Conservation (phyloP, 2,888 invertebrate genomes). For the Perithous albicinctus region DNA sequence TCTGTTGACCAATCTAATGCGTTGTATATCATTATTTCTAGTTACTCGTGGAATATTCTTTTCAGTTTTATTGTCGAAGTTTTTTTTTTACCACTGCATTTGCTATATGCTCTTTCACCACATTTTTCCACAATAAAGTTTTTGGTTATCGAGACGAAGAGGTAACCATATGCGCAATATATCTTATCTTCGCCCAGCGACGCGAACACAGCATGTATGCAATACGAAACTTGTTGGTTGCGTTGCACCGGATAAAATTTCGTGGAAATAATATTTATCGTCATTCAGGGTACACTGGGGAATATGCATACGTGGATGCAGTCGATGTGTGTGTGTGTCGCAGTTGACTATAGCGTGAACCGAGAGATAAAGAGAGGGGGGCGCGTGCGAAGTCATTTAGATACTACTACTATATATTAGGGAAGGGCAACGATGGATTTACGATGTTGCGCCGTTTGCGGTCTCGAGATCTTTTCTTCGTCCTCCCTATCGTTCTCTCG, state of each 20-base stretch:
- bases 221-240: conserved; percentile 23
- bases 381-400: conserved; percentile 53
- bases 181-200: conserved; percentile 39
- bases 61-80: no score
- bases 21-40: no score
- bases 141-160: conserved; percentile 4
- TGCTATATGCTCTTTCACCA: no score
- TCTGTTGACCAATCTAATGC: no score
- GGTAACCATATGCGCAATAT: conserved; percentile 13
- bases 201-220: conserved; percentile 19
- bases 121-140: not conserved
- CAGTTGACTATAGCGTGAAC: conserved; percentile 22
- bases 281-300: conserved; percentile 14
- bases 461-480: conserved; percentile 45
- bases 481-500: conserved; percentile 17
- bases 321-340: not conserved
- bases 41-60: no score
- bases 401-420: conserved; percentile 63
- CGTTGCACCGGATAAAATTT: conserved; percentile 31
- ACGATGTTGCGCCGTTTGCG: conserved; percentile 59
- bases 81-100: no score
- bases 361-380: conserved; percentile 39
- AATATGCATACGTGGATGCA: conserved; percentile 14
- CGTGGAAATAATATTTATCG: conserved; percentile 55
- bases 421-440: conserved; percentile 67